Percentiles rank a stretch among this genome's conserved stretches.
These are phyloP conservation scores for Macropus fuliginosus DNA, from an alignment of 2,797 vertebrate genomes.

Conservation along the genomic window DNA sequence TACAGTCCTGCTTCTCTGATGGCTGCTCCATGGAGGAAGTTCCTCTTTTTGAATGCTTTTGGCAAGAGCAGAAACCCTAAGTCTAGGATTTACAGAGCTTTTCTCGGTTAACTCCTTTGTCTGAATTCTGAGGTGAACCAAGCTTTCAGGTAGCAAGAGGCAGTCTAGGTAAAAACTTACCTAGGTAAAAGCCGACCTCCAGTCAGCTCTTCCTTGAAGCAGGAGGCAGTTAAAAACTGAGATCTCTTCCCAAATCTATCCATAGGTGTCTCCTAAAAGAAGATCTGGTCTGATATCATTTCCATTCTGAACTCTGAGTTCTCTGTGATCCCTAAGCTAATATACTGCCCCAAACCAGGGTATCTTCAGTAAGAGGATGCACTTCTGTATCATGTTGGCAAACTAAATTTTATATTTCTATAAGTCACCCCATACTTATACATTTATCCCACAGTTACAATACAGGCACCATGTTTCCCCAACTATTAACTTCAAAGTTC, in stretches of 20 bases:
- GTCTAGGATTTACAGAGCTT: background rate
- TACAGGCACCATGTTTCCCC: background rate
- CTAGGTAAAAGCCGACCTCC: background rate
- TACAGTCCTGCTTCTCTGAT: background rate
- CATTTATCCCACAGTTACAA: background rate
- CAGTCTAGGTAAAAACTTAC: background rate
- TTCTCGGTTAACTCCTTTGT: background rate
- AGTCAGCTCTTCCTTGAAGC: background rate
- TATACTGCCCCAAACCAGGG: no score
- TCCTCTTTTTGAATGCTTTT: background rate
- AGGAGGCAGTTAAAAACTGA: background rate
- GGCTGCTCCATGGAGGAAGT: background rate
- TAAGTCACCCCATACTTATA: background rate
- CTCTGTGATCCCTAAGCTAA: no score
- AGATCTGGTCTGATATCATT: background rate
- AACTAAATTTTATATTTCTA: background rate
- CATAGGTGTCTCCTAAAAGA: background rate
- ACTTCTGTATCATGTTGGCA: background rate
- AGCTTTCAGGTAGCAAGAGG: background rate
- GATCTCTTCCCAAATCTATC: background rate
- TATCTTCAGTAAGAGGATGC: background rate
- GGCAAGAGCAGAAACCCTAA: background rate
- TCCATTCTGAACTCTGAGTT: background rate
- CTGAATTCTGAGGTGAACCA: background rate
- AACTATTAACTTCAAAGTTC: background rate